Conservation (phyloP, 1,140 invertebrate species). For the Mactra quadrangularis region DNA sequence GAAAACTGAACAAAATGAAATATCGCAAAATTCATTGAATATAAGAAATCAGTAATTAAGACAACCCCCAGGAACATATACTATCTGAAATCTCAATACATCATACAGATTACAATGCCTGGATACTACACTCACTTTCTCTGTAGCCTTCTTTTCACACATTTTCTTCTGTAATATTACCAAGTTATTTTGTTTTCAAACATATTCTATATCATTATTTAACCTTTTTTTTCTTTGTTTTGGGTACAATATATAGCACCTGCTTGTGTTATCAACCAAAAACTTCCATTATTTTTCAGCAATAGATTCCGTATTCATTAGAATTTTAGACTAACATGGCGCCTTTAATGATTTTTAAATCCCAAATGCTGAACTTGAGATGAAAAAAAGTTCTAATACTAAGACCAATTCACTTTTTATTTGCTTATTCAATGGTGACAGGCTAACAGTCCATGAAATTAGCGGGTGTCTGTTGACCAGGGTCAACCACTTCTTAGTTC, state of each 20-base stretch:
- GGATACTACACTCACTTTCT: conserved; percentile 43
- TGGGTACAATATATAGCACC: no score
- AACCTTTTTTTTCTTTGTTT: no score
- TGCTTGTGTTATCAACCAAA: no score
- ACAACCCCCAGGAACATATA: no score
- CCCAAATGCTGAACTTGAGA: background rate
- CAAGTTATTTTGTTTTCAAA: no score
- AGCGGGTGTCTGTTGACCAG: background rate
- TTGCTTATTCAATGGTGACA: background rate
- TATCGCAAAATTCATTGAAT: no score
- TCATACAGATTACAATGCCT: background rate
- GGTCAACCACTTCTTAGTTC: background rate
- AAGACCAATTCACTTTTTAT: background rate
- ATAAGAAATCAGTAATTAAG: no score
- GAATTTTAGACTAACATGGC: background rate
- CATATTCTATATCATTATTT: no score
- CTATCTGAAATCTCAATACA: conserved; percentile 9
- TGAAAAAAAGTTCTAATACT: background rate
- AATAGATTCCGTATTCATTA: background rate
- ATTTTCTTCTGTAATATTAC: conserved; percentile 63
- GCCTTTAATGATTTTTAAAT: background rate
- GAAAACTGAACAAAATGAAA: no score
- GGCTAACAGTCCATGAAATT: background rate
- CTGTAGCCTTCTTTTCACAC: conserved; percentile 58
- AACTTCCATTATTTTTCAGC: no score